These are phyloP conservation scores for Scaptodrosophila lebanonensis DNA, from an alignment of 1,140 invertebrate genomes.

Conservation along the genomic window DNA sequence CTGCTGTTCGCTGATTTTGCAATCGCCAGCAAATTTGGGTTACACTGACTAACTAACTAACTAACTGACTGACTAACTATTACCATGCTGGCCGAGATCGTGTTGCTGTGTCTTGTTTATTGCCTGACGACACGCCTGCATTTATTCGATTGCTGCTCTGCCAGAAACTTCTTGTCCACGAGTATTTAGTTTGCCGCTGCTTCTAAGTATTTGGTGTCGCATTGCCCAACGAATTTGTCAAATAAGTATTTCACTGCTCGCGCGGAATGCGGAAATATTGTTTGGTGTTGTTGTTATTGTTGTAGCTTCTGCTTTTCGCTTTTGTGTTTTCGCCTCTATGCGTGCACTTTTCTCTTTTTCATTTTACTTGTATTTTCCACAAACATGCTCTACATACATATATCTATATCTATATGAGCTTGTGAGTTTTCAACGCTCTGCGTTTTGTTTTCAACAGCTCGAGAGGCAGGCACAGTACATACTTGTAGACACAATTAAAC, in stretches of 20 bases:
- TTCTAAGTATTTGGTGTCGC: background rate
- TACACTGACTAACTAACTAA: constrained; percentile 23
- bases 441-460: constrained; percentile 36
- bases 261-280: constrained; percentile 65
- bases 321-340: constrained; percentile 31
- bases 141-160: constrained; percentile 11
- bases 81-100: too few relatives aligned
- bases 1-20: constrained; percentile 31
- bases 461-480: too few relatives aligned
- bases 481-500: too few relatives aligned
- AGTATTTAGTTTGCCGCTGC: background rate
- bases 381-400: too few relatives aligned
- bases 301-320: constrained; percentile 20
- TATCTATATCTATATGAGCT: too few relatives aligned
- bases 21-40: constrained; percentile 33
- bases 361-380: constrained; percentile 26
- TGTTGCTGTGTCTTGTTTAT: constrained; percentile 7
- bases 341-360: constrained; percentile 54
- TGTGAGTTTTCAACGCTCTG: constrained; percentile 11
- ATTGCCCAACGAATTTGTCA: constrained; percentile 49
- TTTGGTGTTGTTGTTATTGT: constrained; percentile 38
- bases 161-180: too few relatives aligned
- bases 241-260: constrained; percentile 45
- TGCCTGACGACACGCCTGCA: background rate
- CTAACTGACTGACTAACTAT: too few relatives aligned